These are phyloP conservation scores for Ischnura elegans DNA, from an alignment of 2,888 invertebrate genomes.

Conservation along the genomic window DNA sequence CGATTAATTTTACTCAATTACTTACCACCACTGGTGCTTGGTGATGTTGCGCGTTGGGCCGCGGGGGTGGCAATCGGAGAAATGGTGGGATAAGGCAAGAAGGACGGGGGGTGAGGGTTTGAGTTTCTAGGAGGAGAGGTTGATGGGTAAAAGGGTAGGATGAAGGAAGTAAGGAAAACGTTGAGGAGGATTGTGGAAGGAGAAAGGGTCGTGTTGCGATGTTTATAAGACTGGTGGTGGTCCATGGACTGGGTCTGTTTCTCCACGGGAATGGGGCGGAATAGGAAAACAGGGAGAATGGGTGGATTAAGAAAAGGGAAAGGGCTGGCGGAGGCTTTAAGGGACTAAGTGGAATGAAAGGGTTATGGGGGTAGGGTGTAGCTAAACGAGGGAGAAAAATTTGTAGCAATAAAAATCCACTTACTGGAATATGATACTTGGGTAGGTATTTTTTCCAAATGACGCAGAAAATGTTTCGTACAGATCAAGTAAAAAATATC, in stretches of 20 bases:
- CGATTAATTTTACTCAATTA: too few relatives aligned
- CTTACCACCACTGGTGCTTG: too few relatives aligned
- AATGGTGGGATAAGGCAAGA: not conserved
- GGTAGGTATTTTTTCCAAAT: too few relatives aligned
- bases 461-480: too few relatives aligned
- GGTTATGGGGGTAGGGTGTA: not conserved
- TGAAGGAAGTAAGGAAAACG: not conserved
- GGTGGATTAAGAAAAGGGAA: not conserved
- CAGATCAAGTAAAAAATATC: too few relatives aligned
- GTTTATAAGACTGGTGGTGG: not conserved
- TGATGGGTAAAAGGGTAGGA: not conserved
- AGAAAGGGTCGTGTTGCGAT: not conserved
- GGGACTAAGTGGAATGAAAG: not conserved
- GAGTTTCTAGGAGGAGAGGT: not conserved
- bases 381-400: not conserved
- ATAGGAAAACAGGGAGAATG: not conserved
- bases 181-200: not conserved
- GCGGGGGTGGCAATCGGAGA: not conserved
- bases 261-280: not conserved
- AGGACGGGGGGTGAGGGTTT: not conserved
- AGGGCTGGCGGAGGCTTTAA: not conserved
- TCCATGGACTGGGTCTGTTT: not conserved
- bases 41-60: not conserved
- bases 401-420: too few relatives aligned
- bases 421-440: too few relatives aligned